Conservation (phyloP, 2,888 invertebrate genomes). For the Bimastos eiseni region DNA sequence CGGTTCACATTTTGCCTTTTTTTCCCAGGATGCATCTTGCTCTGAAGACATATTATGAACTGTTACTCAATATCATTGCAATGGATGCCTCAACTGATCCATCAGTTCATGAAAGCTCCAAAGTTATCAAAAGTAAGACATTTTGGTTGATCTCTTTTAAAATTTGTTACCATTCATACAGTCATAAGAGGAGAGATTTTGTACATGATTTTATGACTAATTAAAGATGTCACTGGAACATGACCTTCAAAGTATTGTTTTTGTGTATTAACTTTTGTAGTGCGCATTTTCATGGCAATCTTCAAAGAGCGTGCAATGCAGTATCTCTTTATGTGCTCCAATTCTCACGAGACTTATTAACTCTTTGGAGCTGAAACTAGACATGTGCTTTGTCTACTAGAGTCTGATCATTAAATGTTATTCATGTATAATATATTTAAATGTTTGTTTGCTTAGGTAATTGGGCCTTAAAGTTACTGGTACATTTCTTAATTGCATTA, state of each 20-base stretch:
- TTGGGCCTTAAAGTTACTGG: not conserved
- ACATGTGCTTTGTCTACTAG: not conserved
- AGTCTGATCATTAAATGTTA: not conserved
- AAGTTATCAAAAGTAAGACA: constrained; percentile 79
- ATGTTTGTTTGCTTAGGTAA: not conserved
- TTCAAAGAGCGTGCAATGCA: not conserved
- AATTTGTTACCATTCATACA: not conserved
- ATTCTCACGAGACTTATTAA: not conserved
- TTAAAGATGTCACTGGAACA: not conserved
- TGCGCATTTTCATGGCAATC: not conserved
- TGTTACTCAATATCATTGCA: constrained; percentile 77
- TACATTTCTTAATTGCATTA: not conserved
- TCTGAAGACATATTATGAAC: constrained; percentile 77
- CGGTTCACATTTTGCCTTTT: constrained; percentile 15
- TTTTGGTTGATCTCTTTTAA: not conserved
- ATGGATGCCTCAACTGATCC: constrained; percentile 74
- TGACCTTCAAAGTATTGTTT: not conserved
- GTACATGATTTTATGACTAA: not conserved
- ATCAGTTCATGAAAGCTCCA: constrained; percentile 52
- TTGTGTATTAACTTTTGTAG: not conserved
- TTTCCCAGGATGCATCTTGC: constrained; percentile 75
- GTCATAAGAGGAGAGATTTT: not conserved
- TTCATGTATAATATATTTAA: not conserved
- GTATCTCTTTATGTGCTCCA: not conserved
- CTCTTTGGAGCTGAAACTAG: not conserved